Base-by-base conservation (phyloP, 2,888 invertebrate species). In the Sympetrum striolatum region DNA sequence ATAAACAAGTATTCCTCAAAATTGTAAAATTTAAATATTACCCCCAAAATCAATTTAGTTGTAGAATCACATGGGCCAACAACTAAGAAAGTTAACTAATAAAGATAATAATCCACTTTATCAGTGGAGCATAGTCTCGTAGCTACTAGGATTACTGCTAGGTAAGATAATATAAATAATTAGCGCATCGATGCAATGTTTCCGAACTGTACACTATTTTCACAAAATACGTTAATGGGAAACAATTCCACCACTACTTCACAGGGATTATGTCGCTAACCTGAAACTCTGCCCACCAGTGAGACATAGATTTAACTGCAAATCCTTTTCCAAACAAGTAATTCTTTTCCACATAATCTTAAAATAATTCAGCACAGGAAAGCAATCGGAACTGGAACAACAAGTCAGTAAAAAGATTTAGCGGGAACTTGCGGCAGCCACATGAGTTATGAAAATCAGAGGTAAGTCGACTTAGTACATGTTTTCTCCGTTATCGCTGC, bases 211-310 rank as follows among this genome's bases (percentile, higher is more conserved):
- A 53, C 15, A 53, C 15, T 81, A 25, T 58, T n/a, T 90, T 90
- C 35, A 90, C 53, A 79, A 37, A 86, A n/a, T 18, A 44, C 25
- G n/a, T n/a, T n/a, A 90, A 4, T 82, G 35, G 25, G 8, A 91
- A 22, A 15, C 37, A 90, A 91, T 90, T 79, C 60, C 53, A 18
- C 18, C 15, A 18, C 53, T 18, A 25, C 60, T 31, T 90, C 35
- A 31, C 25, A 90, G 90, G 64, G 73, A 86, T 31, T 18, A 53
- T 35, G 31, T 15, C 73, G 92, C 90, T 92, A 94, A 97, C 97
- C 98, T 96, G 93, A 98, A 98, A 94, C 97, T 97, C 94, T 98
- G 98, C 1, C 98, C 98, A 58, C 98, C 97, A 91, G 96, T 96
- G 91, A 98, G 94, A 0, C 97, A 97, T 37, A 96, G 96, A 91